Conservation (phyloP, 2,888 invertebrate genomes). For the Vanessa cardui region DNA sequence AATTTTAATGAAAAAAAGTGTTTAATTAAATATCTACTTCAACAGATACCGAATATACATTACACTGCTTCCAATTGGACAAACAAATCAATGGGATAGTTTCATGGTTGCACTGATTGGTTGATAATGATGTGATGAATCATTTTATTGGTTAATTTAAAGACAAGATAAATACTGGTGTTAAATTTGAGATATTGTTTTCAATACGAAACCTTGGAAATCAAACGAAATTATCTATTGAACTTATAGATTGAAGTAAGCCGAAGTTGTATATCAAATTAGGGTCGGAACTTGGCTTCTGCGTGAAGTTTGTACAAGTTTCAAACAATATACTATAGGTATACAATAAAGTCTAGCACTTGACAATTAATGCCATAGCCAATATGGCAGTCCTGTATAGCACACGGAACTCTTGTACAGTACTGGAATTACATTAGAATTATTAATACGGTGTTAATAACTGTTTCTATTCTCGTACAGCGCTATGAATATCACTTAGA, state of each 20-base stretch:
- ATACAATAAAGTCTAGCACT: slow-evolving; percentile 6
- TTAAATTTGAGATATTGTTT: background rate
- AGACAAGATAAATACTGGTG: no score
- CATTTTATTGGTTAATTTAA: no score
- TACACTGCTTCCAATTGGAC: no score
- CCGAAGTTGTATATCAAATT: slow-evolving; percentile 27
- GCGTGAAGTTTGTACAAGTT: slow-evolving; percentile 23
- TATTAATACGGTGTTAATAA: background rate
- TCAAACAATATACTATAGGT: slow-evolving; percentile 18
- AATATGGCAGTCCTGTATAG: slow-evolving; percentile 9
- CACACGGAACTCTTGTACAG: background rate
- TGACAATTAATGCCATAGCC: slow-evolving; percentile 19
- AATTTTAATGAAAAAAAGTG: no score
- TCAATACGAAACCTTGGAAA: background rate
- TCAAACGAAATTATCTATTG: background rate
- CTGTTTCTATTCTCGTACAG: no score
- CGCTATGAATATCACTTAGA: no score
- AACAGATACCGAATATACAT: no score
- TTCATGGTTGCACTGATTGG: no score
- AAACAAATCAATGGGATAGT: no score
- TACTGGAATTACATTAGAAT: background rate
- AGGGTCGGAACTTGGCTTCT: slow-evolving; percentile 13
- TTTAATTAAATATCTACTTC: no score
- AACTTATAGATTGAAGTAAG: slow-evolving; percentile 11
- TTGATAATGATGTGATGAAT: no score